phyloP scores from a whole-genome alignment of 2,113 vertebrate genomes.

The Tretioscincus oriximinensis region DNA sequence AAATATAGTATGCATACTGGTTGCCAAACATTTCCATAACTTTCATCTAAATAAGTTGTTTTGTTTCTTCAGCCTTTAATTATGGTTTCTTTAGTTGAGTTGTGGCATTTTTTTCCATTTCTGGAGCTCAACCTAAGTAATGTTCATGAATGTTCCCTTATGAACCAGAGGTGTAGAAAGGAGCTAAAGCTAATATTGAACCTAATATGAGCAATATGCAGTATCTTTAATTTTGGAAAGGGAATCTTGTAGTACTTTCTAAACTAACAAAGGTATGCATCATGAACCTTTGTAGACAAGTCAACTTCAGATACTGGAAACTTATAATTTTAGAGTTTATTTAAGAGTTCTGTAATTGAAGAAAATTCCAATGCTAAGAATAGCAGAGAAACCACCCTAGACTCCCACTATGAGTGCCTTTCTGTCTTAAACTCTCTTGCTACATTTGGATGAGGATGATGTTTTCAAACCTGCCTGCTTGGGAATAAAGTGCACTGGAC shows the following conservation, averaged over 20 bases:
- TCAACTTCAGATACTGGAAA: too few species aligned
- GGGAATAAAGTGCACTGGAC: constrained; percentile 44
- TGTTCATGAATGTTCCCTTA: constrained; percentile 15
- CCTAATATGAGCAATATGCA: constrained; percentile 36
- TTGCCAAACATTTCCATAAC: constrained; percentile 9
- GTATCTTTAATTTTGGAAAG: not conserved
- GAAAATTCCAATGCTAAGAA: constrained; percentile 49
- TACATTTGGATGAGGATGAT: constrained; percentile 55
- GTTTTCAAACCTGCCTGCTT: constrained; percentile 59
- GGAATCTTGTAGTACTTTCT: too few species aligned
- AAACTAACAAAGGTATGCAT: too few species aligned
- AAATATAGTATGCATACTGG: not conserved
- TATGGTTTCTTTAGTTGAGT: not conserved
- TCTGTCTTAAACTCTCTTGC: constrained; percentile 48
- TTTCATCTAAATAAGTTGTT: constrained; percentile 42
- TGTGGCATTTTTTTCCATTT: constrained; percentile 37
- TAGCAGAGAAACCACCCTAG: constrained; percentile 43
- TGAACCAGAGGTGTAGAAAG: constrained; percentile 23
- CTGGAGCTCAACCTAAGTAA: constrained; percentile 44
- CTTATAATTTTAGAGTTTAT: constrained; percentile 35
- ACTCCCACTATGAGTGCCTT: constrained; percentile 33
- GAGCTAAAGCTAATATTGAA: constrained; percentile 46
- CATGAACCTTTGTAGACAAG: too few species aligned
- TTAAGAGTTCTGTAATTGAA: constrained; percentile 61
- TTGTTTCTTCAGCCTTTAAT: constrained; percentile 17